phyloP scores from a whole-genome alignment of 1,140 invertebrate species.

The Leptopilina clavipes region DNA sequence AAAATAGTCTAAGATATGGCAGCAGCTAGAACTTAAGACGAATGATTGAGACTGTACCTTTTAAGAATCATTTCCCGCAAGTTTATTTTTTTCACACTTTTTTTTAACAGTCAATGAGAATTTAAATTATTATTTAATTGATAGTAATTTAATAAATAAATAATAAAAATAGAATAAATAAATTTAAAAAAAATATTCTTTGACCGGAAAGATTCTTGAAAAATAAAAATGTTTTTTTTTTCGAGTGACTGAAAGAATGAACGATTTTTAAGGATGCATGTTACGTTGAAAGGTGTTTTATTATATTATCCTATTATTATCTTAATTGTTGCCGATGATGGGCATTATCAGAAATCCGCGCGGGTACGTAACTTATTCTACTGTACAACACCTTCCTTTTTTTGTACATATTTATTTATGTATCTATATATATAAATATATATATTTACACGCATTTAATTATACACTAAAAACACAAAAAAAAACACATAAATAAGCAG shows the following conservation, averaged over 20 bases:
- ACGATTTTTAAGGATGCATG: constrained; percentile 45
- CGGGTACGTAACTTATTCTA: constrained; percentile 67
- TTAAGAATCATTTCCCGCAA: neutral
- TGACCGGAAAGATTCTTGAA: neutral
- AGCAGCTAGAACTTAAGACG: constrained; percentile 13
- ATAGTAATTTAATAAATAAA: too few relatives aligned
- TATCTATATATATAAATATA: constrained; percentile 41
- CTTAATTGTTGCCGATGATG: constrained; percentile 73
- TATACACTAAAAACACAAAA: constrained; percentile 38
- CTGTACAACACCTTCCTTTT: constrained; percentile 52
- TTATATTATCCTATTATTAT: constrained; percentile 72
- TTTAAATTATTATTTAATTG: too few relatives aligned
- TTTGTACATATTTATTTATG: constrained; percentile 56
- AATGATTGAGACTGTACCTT: neutral
- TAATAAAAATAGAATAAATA: too few relatives aligned
- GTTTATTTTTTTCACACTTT: neutral
- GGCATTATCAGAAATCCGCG: constrained; percentile 71
- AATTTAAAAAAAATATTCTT: too few relatives aligned
- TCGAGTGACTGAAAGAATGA: constrained; percentile 13
- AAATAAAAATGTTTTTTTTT: constrained; percentile 34
- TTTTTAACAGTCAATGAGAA: too few relatives aligned
- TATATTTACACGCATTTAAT: constrained; percentile 29
- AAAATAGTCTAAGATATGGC: constrained; percentile 26
- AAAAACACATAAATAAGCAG: constrained; percentile 48
- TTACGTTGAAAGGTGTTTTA: constrained; percentile 62